Conservation (phyloP, 2,113 vertebrate genomes). For the Aphyosemion australe region DNA sequence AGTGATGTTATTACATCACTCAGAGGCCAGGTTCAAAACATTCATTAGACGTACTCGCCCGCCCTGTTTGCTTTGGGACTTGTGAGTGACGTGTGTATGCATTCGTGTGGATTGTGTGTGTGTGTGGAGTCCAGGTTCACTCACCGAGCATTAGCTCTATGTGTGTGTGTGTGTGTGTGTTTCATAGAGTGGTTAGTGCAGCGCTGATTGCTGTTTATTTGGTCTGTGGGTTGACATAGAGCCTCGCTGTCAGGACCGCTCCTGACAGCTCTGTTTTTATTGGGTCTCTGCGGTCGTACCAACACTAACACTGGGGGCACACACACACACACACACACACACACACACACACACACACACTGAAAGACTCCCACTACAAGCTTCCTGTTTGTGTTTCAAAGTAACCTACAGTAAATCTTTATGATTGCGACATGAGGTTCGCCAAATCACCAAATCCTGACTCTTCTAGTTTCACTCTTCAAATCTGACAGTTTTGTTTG, state of each 20-base stretch:
- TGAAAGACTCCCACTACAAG: constrained; percentile 46
- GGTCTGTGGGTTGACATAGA: constrained; percentile 73
- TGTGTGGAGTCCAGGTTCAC: constrained; percentile 29
- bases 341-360: constrained; percentile 7
- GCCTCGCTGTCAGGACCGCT: constrained; percentile 60
- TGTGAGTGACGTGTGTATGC: constrained; percentile 69
- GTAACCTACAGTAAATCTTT: constrained; percentile 38
- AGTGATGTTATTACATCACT: constrained; percentile 68
- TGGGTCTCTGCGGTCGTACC: constrained; percentile 59
- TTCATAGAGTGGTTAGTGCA: constrained; percentile 61
- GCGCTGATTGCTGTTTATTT: constrained; percentile 78
- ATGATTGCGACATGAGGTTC: constrained; percentile 6
- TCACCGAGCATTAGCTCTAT: constrained; percentile 28
- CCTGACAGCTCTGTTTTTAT: constrained; percentile 73
- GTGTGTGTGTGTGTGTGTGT: constrained; percentile 46
- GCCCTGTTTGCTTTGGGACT: constrained; percentile 68
- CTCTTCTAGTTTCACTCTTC: too few species aligned
- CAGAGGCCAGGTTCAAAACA: constrained; percentile 62
- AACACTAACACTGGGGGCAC: constrained; percentile 67
- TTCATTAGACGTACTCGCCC: constrained; percentile 69
- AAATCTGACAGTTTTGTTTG: too few species aligned
- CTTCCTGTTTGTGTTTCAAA: constrained; percentile 55
- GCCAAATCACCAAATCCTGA: too few species aligned
- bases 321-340: neutral
- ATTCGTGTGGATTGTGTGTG: constrained; percentile 42